A percentile compares a stretch with the other conserved stretches of the same genome.
These are phyloP conservation scores for Holcopasites calliopsidis DNA, from an alignment of 1,140 invertebrate species.

Conservation along the genomic window DNA sequence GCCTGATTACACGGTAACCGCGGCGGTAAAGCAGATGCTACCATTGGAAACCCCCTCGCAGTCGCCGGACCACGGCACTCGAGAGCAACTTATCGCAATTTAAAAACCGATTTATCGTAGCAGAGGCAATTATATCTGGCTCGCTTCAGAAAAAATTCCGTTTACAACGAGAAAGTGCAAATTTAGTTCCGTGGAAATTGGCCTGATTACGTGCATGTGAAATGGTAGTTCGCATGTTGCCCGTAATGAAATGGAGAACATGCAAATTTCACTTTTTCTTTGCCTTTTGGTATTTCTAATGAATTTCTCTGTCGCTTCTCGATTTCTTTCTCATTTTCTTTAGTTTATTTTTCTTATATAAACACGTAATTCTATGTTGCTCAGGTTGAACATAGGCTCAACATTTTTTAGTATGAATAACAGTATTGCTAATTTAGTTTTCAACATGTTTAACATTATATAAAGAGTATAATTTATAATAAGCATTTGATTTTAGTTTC, in stretches of 20 bases:
- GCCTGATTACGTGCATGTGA: background rate
- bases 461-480: too few relatives aligned
- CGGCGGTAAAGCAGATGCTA: background rate
- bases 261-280: background rate
- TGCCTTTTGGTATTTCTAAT: background rate
- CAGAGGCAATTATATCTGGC: background rate
- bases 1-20: slow-evolving; percentile 24
- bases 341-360: background rate
- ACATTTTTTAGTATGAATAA: too few relatives aligned
- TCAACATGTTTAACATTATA: too few relatives aligned
- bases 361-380: background rate
- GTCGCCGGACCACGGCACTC: background rate
- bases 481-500: too few relatives aligned
- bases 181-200: background rate
- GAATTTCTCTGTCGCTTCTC: too few relatives aligned
- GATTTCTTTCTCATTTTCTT: too few relatives aligned
- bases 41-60: background rate
- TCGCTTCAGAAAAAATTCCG: background rate
- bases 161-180: background rate
- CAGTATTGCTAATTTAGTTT: too few relatives aligned
- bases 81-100: background rate
- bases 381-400: too few relatives aligned
- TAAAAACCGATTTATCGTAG: slow-evolving; percentile 1
- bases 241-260: background rate
- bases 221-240: background rate